Base-by-base conservation (phyloP, 2,797 vertebrate genomes). In the Microctenopoma steveboyesi region DNA sequence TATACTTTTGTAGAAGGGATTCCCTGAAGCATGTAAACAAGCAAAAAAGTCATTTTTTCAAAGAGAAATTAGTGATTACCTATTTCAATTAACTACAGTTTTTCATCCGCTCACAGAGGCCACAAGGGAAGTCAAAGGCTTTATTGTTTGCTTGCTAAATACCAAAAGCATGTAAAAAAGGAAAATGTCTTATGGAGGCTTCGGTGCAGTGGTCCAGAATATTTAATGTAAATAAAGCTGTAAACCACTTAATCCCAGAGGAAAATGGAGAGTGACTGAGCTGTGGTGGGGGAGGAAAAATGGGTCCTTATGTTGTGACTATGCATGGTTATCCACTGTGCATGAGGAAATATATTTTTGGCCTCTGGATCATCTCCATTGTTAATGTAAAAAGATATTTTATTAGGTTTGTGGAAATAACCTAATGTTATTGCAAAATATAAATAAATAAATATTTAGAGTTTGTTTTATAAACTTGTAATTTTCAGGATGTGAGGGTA, bases 171-270 rank as follows among this genome's bases (percentile, higher is more conserved):
- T 64, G 46, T 72, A 60, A 64, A 78, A 35, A 73, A 4, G 33
- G 25, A 50, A 70, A 77, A 70, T 53, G 16, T 68, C 54, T 76
- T 72, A 52, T 43, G n/a, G 30, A 50, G 67, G 74, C 51, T 67
- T 22, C 63, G 71, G 69, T 58, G 79, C 72, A 82, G 27, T 71
- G 66, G 75, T 69, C 77, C 65, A 75, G 76, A 73, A 85, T 88
- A 81, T 88, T 73, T 78, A 79, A 85, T 86, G 80, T 79, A 85
- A 89, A 90, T 85, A 92, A 88, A 79, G 54, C 81, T 72, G 71
- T 71, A 66, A 79, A 78, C 62, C 65, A 81, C 51, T 84, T 80
- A 84, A 82, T 88, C 80, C 70, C 71, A 48, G 22, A 69, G 72
- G 63, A 64, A 86, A 87, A 87, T 81, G 54, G 74, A 76, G 76